These are phyloP conservation scores for Ichneumon xanthorius DNA, from an alignment of 2,888 invertebrate species.

Conservation along the genomic window DNA sequence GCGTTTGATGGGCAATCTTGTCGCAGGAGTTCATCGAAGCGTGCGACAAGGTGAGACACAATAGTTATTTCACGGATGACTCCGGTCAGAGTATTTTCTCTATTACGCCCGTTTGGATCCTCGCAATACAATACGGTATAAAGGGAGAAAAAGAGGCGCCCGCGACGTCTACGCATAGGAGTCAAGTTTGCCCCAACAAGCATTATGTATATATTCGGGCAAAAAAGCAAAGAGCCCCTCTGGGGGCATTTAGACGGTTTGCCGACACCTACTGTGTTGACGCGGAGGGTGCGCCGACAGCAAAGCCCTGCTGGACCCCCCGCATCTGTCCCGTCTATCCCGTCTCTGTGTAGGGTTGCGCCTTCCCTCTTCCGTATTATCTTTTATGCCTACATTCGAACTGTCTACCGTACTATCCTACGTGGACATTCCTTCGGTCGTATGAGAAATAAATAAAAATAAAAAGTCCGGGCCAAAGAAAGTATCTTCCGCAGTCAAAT, in stretches of 20 bases:
- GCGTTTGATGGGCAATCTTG: not conserved
- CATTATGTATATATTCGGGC: constrained; percentile 62
- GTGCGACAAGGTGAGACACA: not conserved
- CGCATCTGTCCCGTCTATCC: constrained; percentile 71
- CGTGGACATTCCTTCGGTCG: not conserved
- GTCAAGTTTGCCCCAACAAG: constrained; percentile 65
- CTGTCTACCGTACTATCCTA: not conserved
- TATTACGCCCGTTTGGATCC: constrained; percentile 48
- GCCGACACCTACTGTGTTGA: constrained; percentile 73
- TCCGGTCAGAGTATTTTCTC: constrained; percentile 56
- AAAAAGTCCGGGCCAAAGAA: constrained; percentile 1
- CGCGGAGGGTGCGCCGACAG: constrained; percentile 67
- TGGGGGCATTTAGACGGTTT: constrained; percentile 74
- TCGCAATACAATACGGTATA: constrained; percentile 43
- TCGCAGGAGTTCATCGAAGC: not conserved
- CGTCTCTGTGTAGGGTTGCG: constrained; percentile 44
- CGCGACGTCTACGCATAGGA: constrained; percentile 43
- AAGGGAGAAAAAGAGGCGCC: constrained; percentile 35
- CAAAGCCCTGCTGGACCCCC: constrained; percentile 68
- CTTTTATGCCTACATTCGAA: constrained; percentile 26
- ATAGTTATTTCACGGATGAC: constrained; percentile 58
- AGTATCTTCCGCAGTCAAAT: constrained; percentile 9
- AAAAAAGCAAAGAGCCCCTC: constrained; percentile 68
- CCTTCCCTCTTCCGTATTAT: constrained; percentile 49
- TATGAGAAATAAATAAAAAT: not conserved